These are phyloP conservation scores for Clanis bilineata DNA, from an alignment of 2,888 invertebrate genomes.

Conservation along the genomic window DNA sequence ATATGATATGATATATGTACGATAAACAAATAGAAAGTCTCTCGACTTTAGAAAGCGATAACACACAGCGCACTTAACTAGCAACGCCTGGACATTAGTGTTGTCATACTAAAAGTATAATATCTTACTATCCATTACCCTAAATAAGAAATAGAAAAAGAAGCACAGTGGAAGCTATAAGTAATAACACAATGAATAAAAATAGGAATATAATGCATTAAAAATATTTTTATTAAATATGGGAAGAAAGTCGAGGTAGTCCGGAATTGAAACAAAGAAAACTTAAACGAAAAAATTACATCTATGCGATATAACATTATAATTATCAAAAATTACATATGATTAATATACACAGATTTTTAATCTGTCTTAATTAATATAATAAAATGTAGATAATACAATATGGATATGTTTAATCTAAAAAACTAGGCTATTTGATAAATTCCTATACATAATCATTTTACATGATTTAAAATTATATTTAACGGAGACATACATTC, in stretches of 20 bases:
- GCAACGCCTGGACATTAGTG: conserved; percentile 73
- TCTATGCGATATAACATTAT: not conserved
- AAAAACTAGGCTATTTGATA: conserved; percentile 21
- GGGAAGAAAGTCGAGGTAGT: conserved; percentile 9
- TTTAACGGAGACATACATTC: not conserved
- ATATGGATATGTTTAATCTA: not conserved
- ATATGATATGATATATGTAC: conserved; percentile 30
- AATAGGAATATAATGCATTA: not conserved
- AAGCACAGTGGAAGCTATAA: not conserved
- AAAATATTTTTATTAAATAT: not conserved
- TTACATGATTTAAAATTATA: not conserved
- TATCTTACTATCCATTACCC: conserved; percentile 32
- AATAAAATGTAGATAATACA: conserved; percentile 11
- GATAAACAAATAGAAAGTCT: conserved; percentile 48
- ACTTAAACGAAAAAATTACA: not conserved
- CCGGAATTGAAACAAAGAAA: not conserved
- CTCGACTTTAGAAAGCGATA: conserved; percentile 55
- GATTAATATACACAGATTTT: conserved; percentile 28
- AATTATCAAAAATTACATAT: conserved; percentile 22
- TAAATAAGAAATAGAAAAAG: conserved; percentile 16
- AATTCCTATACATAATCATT: conserved; percentile 33
- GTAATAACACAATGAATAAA: not conserved
- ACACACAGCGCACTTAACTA: conserved; percentile 74
- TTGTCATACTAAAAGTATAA: conserved; percentile 28
- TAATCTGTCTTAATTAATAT: conserved; percentile 16